Evolutionary conservation across 2,888 invertebrate genomes (phyloP).

Genomic region (Rhabditoides inermis): DNA sequence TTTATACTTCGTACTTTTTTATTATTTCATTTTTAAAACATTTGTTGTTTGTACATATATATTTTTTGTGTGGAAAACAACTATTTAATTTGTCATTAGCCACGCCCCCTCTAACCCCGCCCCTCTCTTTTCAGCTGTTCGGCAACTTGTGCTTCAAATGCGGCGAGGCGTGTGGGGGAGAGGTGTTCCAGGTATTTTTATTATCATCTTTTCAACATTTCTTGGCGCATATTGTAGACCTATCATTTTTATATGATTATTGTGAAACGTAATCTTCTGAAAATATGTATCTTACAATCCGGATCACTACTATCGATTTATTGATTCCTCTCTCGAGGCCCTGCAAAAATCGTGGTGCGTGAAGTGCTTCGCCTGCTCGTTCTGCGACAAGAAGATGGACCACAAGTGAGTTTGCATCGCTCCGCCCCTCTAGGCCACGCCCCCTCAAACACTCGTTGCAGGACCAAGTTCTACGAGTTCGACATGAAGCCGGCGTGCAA

Average conservation of each 20-base stretch:
- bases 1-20: too few species aligned
- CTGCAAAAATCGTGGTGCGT: conserved; percentile 98
- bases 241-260: background rate
- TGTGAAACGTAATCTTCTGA: background rate
- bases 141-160: conserved; percentile 97
- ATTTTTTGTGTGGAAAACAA: conserved; percentile 9
- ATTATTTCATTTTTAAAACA: too few species aligned
- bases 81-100: background rate
- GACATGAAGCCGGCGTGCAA: conserved; percentile 97
- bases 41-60: too few species aligned
- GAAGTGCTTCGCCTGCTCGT: conserved; percentile 92
- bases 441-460: conserved; percentile 18
- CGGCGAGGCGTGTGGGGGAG: conserved; percentile 92
- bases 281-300: background rate
- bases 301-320: too few species aligned
- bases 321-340: conserved; percentile 62
- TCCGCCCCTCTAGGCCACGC: background rate
- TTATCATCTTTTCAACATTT: background rate
- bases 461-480: conserved; percentile 90
- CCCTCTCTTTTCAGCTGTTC: conserved; percentile 70
- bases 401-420: conserved; percentile 54
- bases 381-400: conserved; percentile 78
- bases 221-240: background rate
- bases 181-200: conserved; percentile 61
- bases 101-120: too few species aligned